Conservation (phyloP, 2,888 invertebrate species). For the Catonia carolina region DNA sequence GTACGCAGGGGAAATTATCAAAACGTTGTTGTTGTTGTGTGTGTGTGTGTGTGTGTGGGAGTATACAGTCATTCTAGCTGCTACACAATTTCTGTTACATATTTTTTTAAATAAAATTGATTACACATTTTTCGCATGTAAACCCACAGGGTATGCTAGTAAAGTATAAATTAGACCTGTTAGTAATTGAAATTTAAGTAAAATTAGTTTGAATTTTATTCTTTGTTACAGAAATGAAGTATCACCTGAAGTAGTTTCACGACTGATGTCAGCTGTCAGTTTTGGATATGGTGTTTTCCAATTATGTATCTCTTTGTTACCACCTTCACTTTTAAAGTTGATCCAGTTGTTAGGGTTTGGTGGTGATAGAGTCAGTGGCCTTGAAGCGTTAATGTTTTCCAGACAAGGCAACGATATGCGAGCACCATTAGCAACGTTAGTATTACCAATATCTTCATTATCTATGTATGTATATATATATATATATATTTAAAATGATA, state of each 20-base stretch:
- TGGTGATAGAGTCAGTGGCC: conserved; percentile 53
- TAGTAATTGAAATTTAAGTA: too few relatives aligned
- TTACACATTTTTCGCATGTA: too few relatives aligned
- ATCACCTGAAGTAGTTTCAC: conserved; percentile 48
- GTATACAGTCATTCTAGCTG: too few relatives aligned
- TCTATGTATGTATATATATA: conserved; percentile 9
- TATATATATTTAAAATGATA: too few relatives aligned
- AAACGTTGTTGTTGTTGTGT: too few relatives aligned
- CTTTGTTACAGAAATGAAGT: conserved; percentile 36
- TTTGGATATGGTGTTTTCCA: conserved; percentile 66
- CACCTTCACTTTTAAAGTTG: conserved; percentile 53
- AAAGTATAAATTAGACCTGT: too few relatives aligned
- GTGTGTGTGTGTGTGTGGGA: too few relatives aligned
- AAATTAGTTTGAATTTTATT: not conserved
- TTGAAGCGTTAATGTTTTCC: conserved; percentile 54
- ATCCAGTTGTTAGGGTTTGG: conserved; percentile 60
- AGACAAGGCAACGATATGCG: conserved; percentile 58
- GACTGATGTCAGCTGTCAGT: conserved; percentile 60
- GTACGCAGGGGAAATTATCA: too few relatives aligned
- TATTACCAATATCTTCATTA: too few relatives aligned
- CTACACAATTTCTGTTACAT: too few relatives aligned
- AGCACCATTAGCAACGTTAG: conserved; percentile 59
- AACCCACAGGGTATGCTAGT: too few relatives aligned
- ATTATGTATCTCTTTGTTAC: conserved; percentile 58
- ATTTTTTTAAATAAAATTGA: too few relatives aligned